Evolutionary conservation across 2,888 invertebrate genomes (phyloP).

Genomic region (Cheilosia impressa): DNA sequence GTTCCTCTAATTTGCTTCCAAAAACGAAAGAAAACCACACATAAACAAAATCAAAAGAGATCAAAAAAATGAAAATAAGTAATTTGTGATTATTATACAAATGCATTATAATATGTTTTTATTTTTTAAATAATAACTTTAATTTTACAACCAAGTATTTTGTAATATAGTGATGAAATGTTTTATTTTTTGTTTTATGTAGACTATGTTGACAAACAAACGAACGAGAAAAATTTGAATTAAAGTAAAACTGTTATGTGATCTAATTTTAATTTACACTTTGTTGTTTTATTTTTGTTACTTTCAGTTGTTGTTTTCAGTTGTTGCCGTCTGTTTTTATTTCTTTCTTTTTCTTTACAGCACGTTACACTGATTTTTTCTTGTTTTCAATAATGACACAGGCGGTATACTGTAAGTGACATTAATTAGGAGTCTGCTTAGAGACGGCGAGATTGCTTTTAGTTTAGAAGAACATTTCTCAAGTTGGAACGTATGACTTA

Average conservation of each 20-base stretch:
- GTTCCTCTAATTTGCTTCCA: slow-evolving; percentile 67
- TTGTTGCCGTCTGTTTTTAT: background rate
- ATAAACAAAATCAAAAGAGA: slow-evolving; percentile 32
- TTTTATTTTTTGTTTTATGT: slow-evolving; percentile 65
- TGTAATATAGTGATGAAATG: slow-evolving; percentile 70
- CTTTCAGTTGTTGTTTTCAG: slow-evolving; percentile 36
- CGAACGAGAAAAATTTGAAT: slow-evolving; percentile 55
- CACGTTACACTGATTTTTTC: slow-evolving; percentile 7
- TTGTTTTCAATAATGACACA: background rate
- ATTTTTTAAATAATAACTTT: slow-evolving; percentile 41
- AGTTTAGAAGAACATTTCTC: slow-evolving; percentile 30
- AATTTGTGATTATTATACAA: slow-evolving; percentile 70
- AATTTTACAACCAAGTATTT: slow-evolving; percentile 73
- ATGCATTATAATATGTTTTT: slow-evolving; percentile 49
- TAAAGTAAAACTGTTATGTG: slow-evolving; percentile 76
- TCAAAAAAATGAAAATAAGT: slow-evolving; percentile 45
- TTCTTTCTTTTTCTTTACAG: slow-evolving; percentile 25
- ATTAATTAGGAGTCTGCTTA: slow-evolving; percentile 35
- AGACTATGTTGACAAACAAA: slow-evolving; percentile 29
- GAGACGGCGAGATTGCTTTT: slow-evolving; percentile 25
- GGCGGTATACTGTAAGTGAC: background rate
- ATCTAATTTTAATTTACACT: slow-evolving; percentile 71
- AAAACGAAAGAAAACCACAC: slow-evolving; percentile 45
- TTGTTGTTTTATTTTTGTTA: slow-evolving; percentile 56
- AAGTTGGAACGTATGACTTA: background rate